Evolutionary conservation across 2,113 vertebrate genomes (phyloP), one percentile per base, ranked within the genome.

Genomic region (Erythrocercus mccallii): DNA sequence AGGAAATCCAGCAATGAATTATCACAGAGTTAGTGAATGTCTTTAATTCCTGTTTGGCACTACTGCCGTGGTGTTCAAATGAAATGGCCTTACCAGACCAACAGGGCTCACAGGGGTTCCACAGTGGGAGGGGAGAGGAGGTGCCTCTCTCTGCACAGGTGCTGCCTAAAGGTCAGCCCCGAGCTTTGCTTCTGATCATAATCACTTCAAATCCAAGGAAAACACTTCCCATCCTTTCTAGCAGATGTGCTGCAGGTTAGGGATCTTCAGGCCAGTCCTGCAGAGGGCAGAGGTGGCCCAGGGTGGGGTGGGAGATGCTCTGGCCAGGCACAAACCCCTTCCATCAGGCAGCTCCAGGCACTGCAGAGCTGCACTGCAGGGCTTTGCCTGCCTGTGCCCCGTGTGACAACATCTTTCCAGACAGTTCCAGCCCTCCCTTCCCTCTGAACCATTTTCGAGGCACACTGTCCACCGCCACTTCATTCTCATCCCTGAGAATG

Each of bases 361-460:
- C 51, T 78, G 77, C 53, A 69, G 66, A 56, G 88, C 86, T 86
- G 44, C 48, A 2, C 56, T 79, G 58, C 10, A 7, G 23, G 48
- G 48, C 73, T 76, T 25, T 50, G 61, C 4, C n/a, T 37, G 42
- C 40, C 65, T 73, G n/a, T 68, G 44, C 56, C 28, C 0, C 9
- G 0, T 19, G 77, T 76, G 31, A 60, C 44, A 15, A 0, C 1
- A 0, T 20, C 69, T 37, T 61, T n/a, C 56, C 60, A 56, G 40
- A 5, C 69, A 56, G 6, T 21, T 37, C 3, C 23, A 51, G 64
- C 20, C 3, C 42, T 68, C 62, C 54, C 42, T 78, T 76, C 64
- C 62, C 53, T 53, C 70, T 51, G 37, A 81, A 30, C 51, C 57
- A 18, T 61, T 48, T 50, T 58, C 40, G 35, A 66, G 71, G 50